Base-by-base conservation (phyloP, 2,888 invertebrate species). In the Ectropis crepuscularia region DNA sequence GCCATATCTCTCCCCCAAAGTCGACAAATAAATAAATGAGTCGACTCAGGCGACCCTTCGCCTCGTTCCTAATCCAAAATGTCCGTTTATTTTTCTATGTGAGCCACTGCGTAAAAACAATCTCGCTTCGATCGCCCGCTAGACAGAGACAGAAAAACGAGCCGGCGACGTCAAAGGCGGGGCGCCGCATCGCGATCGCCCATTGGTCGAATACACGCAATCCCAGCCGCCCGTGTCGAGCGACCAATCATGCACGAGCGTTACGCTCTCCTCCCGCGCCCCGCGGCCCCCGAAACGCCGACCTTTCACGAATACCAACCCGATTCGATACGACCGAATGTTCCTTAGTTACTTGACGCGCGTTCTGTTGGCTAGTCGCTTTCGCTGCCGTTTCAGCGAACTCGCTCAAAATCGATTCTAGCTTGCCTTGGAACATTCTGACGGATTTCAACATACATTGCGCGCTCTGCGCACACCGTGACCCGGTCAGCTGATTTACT, bases 271-370 rank as follows among this genome's bases (percentile, higher is more conserved):
- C 82, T 82, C 91, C 86, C 90, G 86, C 88, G 64, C 85, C 84
- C 88, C 89, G 82, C 87, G 64, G 70, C 76, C 80, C 83, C 83
- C 83, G 82, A 86, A 87, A 87, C 84, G 80, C 87, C 92, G 92
- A 90, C 90, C 87, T 89, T 88, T 88, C 89, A 91, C 92, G 92
- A 92, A 87, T 88, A 86, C 88, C 85, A 85, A 80, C 85, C 88
- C 92, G 92, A 92, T 91, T 89, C 87, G 86, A 88, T 85, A 90
- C 92, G 92, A 92, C 88, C 89, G 88, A 90, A 89, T 88, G 86
- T 90, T 90, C 90, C 90, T 92, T 92, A 92, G 92, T 92, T 92
- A 92, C 92, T 90, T 88, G 88, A 82, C 89, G 86, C 85, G 87
- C 87, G 88, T 73, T 75, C 80, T 81, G 86, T 78, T 77, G 86